Base-by-base conservation (phyloP, 2,113 vertebrate species). In the Pterocles orientalis region DNA sequence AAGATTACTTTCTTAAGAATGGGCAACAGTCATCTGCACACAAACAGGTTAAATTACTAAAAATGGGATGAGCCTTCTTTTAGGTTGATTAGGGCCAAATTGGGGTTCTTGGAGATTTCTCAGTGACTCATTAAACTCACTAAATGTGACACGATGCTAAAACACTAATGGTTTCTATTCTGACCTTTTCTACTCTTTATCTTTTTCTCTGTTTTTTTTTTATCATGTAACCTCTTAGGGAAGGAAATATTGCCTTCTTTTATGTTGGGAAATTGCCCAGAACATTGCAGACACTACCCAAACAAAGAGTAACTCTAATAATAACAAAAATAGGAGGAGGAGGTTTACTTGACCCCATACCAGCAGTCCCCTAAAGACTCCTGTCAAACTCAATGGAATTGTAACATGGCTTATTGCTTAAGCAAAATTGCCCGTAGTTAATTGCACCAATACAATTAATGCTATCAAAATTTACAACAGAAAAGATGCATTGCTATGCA, bases 231-330 rank as follows among this genome's bases (percentile, higher is more conserved):
- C 94, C 53, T 95, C 92, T 95, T 96, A 92, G 36, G 96, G 95
- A 95, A 96, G 96, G 96, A 93, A 96, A 97, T 96, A 91, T 96
- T 97, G 90, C 91, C 94, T 92, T 90, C 95, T 96, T 97, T 97
- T 97, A 96, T 94, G 96, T 96, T 94, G 92, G 94, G 95, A 96
- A 96, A 96, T 96, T 96, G 92, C 80, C 95, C 95, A 96, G 92
- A 93, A 96, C 96, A 12, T 96, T 96, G 96, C 95, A 93, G 95
- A 86, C 96, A 89, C 94, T 95, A 92, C 86, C 69, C 70, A 96
- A 96, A 95, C 88, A 95, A 88, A 72, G 70, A 94, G 83, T 53
- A 95, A 92, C 86, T 87, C 96, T 73, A 96, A 95, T 92, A 94
- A 94, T 79, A 96, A 95, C 86, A 95, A 91, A 91, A 95, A 90